A percentile compares a stretch with the other conserved stretches of the same genome.
These are phyloP conservation scores for Aporrectodea caliginosa DNA, from an alignment of 1,140 invertebrate genomes.

Conservation along the genomic window DNA sequence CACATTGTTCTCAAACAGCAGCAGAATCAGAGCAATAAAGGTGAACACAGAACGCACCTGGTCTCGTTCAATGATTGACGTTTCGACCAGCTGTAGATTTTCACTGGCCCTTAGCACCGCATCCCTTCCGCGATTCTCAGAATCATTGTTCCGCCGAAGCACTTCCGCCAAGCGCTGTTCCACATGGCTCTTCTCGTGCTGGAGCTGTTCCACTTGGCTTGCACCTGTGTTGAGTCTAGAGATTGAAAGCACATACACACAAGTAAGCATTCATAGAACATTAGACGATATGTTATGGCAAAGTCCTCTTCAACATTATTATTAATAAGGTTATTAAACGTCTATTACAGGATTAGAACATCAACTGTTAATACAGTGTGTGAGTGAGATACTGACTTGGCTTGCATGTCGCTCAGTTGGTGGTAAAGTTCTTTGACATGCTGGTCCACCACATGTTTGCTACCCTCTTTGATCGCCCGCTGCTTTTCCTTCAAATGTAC, in stretches of 20 bases:
- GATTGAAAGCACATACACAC: constrained; percentile 40
- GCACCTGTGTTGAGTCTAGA: constrained; percentile 29
- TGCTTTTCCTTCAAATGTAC: neutral
- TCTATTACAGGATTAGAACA: too few species aligned
- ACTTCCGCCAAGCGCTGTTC: neutral
- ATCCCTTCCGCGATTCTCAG: constrained; percentile 43
- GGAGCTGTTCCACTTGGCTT: neutral
- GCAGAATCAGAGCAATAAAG: too few species aligned
- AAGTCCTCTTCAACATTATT: too few species aligned
- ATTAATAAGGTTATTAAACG: too few species aligned
- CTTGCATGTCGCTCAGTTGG: constrained; percentile 14
- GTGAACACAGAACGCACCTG: too few species aligned
- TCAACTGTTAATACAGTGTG: too few species aligned
- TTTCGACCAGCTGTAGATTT: constrained; percentile 48
- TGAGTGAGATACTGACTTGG: constrained; percentile 45
- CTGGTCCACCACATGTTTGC: constrained; percentile 1
- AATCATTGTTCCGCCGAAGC: constrained; percentile 36
- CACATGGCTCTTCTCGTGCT: neutral
- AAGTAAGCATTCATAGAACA: too few species aligned
- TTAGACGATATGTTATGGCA: too few species aligned
- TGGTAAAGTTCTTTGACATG: neutral
- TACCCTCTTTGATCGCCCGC: too few species aligned
- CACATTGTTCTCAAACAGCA: too few species aligned
- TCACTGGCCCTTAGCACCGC: constrained; percentile 44
- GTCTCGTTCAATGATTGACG: constrained; percentile 48